Percentiles rank a stretch among this genome's conserved stretches.
phyloP scores from a whole-genome alignment of 2,888 invertebrate genomes.

The Drosophila anomelani region DNA sequence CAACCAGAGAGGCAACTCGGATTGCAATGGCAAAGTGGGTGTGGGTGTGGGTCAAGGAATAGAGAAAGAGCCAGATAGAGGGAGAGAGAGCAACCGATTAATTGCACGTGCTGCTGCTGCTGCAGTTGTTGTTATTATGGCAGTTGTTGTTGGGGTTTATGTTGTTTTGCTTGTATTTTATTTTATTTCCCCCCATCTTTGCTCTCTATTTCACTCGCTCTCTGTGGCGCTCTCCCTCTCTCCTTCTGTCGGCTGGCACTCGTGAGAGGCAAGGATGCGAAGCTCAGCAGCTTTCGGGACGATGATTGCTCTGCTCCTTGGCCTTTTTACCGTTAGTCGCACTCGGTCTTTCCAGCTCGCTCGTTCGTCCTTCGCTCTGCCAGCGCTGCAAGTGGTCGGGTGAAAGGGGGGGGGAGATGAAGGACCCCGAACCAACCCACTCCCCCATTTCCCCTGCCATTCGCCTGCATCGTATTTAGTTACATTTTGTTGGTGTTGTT shows the following conservation, averaged over 20 bases:
- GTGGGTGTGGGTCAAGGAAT: slow-evolving; percentile 2
- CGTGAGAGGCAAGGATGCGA: slow-evolving; percentile 25
- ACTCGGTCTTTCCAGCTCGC: slow-evolving; percentile 77
- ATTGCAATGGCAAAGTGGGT: slow-evolving; percentile 24
- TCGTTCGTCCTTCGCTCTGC: slow-evolving; percentile 75
- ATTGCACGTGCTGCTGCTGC: slow-evolving; percentile 76
- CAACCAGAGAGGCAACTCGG: slow-evolving; percentile 69
- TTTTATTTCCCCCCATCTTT: slow-evolving; percentile 59
- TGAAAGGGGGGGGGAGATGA: slow-evolving; percentile 38
- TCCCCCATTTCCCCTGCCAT: slow-evolving; percentile 8
- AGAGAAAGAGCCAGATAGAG: slow-evolving; percentile 2
- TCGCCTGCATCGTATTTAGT: slow-evolving; percentile 75
- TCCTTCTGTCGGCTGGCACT: slow-evolving; percentile 11
- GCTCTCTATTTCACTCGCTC: slow-evolving; percentile 41
- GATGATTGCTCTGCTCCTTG: slow-evolving; percentile 59
- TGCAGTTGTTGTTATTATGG: slow-evolving; percentile 51
- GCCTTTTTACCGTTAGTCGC: slow-evolving; percentile 72
- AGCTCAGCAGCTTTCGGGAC: slow-evolving; percentile 15
- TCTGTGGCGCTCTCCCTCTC: slow-evolving; percentile 32
- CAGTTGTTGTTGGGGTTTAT: slow-evolving; percentile 56
- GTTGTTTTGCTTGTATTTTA: slow-evolving; percentile 78
- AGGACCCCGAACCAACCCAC: slow-evolving; percentile 28
- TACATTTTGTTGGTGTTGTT: slow-evolving; percentile 64
- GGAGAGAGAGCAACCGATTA: slow-evolving; percentile 51
- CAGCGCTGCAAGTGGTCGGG: slow-evolving; percentile 38